Base-by-base conservation (phyloP, 2,113 vertebrate species). In the Colistium nudipinnis region DNA sequence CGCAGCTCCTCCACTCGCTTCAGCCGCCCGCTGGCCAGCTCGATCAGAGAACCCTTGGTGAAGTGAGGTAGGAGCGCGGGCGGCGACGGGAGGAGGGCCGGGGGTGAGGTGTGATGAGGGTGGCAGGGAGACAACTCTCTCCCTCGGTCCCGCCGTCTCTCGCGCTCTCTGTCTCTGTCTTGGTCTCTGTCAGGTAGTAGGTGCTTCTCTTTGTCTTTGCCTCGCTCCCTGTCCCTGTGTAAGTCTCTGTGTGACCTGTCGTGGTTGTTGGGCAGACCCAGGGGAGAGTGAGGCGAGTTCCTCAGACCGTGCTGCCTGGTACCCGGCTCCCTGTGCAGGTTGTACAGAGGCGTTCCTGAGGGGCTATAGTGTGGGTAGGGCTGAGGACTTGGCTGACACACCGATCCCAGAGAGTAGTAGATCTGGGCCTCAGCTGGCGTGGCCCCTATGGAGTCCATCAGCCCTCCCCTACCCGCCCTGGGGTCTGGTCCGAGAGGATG, bases 31-130 rank as follows among this genome's bases (percentile, higher is more conserved):
- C 87, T 89, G 44, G 91, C 90, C 77, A 94, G 61, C 79, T 94
- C 92, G 20, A 94, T 94, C 52, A 94, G 90, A 56, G 93, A 94
- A 65, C 92, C 93, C 89, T 92, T 93, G 81, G 89, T 89, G 86
- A 94, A 94, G 90, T 93, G 92, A 92, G 93, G 92, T 91, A 93
- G 93, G 89, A 93, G 88, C 76, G 87, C 74, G 27, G 87, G 87
- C 62, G 92, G 81, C 47, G 90, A 85, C 28, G 72, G 78, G 25
- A 81, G 78, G 36, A 72, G 76, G 67, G 63, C 78, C 1, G 84
- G 74, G 45, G 83, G 61, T 41, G 89, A 82, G 65, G 86, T 62
- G 60, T 76, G 73, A 39, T 76, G 73, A 39, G 57, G 51, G 30
- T 64, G 72, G 20, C 70, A 82, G 49, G 89, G 88, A 65, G 88